These are phyloP conservation scores for Penaeus vannamei DNA, from an alignment of 1,140 invertebrate genomes.

Conservation along the genomic window DNA sequence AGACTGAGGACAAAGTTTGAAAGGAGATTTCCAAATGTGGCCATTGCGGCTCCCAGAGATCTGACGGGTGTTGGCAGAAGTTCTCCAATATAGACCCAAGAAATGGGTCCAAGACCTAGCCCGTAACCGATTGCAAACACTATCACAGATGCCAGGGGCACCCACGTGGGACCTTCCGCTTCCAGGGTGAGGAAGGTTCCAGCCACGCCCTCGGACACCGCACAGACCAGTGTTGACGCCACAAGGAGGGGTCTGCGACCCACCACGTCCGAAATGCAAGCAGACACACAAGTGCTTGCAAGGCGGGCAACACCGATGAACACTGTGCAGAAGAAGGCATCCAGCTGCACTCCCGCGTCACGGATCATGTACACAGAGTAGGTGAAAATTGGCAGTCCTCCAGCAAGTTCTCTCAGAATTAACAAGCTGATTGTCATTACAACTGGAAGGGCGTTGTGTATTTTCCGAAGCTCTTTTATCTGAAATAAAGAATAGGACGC, in stretches of 20 bases:
- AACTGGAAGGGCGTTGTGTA: background rate
- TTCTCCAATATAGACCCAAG: slow-evolving; percentile 44
- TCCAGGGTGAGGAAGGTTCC: background rate
- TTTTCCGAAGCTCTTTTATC: background rate
- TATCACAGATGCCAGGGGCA: background rate
- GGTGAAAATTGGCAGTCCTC: background rate
- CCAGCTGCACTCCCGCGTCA: background rate
- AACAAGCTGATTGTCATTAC: background rate
- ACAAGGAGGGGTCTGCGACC: background rate
- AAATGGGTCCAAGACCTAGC: slow-evolving; percentile 35
- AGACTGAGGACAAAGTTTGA: slow-evolving; percentile 20
- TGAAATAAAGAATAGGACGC: background rate
- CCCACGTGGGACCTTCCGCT: background rate
- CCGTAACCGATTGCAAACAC: slow-evolving; percentile 25
- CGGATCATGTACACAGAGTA: background rate
- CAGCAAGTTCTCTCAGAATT: background rate
- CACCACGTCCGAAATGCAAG: background rate
- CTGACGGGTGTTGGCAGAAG: slow-evolving; percentile 42
- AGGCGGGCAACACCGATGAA: background rate
- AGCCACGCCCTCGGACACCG: background rate
- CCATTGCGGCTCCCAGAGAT: slow-evolving; percentile 28
- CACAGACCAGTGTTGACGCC: background rate
- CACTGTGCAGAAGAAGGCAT: background rate
- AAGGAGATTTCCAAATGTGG: background rate
- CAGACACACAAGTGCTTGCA: background rate